Evolutionary conservation across 2,797 vertebrate genomes (phyloP).

Genomic region (Argyrosomus regius): DNA sequence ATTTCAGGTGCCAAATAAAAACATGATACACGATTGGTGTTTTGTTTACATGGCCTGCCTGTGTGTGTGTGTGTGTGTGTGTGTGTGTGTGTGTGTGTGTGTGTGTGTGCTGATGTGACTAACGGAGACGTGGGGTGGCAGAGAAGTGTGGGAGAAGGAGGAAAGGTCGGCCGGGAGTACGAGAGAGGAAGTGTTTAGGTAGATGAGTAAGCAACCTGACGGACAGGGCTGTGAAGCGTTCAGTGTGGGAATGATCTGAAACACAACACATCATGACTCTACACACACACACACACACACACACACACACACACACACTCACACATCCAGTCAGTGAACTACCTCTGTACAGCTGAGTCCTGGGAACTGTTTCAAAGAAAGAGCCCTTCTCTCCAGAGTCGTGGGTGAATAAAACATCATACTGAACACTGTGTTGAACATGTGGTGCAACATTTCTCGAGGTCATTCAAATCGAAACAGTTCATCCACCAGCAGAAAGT

Average conservation of each 20-base stretch:
- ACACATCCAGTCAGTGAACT: constrained; percentile 7
- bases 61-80: not conserved
- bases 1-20: not conserved
- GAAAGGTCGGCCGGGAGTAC: constrained; percentile 60
- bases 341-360: constrained; percentile 5
- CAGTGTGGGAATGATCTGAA: constrained; percentile 65
- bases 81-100: not conserved
- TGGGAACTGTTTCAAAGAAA: constrained; percentile 58
- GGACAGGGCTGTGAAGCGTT: constrained; percentile 64
- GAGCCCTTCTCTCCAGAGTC: not conserved
- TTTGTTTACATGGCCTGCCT: constrained; percentile 13
- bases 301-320: no score
- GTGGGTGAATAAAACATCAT: not conserved
- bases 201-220: constrained; percentile 69
- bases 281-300: constrained; percentile 1
- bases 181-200: constrained; percentile 76
- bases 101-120: constrained; percentile 8
- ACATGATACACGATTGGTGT: not conserved
- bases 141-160: constrained; percentile 58
- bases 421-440: not conserved
- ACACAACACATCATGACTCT: not conserved
- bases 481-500: no score
- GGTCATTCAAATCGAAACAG: no score
- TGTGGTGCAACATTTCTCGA: not conserved
- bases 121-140: not conserved